Evolutionary conservation across 2,113 vertebrate species (phyloP), one percentile per base, ranked within the genome.

Genomic region (Saguinus midas): DNA sequence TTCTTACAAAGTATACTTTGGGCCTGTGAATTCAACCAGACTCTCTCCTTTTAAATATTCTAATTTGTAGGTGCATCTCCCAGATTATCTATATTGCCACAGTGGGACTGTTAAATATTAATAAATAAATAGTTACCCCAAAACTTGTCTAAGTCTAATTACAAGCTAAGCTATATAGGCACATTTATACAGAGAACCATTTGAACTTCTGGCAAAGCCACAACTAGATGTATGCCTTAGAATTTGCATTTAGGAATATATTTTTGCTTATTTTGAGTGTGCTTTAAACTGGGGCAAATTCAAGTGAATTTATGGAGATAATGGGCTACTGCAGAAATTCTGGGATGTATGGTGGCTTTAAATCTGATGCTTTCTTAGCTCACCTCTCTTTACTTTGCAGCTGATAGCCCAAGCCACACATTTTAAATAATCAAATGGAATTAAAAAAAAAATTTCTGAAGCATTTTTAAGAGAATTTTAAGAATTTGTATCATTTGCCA

Each of bases 141-240:
- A 90, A 87, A 86, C 27, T 90, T 91, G 8, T 80, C 32, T 78
- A 96, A 91, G 13, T 96, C 18, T 48, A 96, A n/a, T 17, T 83
- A 68, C 29, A 92, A 68, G 94, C 14, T 86, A 89, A 86, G 25
- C 79, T 61, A 32, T 40, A 25, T 5, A 87, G 20, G 11, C 70
- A 55, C 3, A 76, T 95, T 75, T 92, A 87, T 21, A 87, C 13
- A 94, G 40, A 76, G 35, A 75, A 50, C 89, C 37, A 52, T 79
- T 37, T 55, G 29, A 76, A 84, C 27, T 45, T 83, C 64, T 55
- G 72, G 70, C 40, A 90, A 76, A 94, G 57, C 35, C 43, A 61
- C 48, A 88, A 70, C n/a, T 88, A 70, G 35, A 87, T 6, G 1
- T 23, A 45, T 91, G 20, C n/a, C 23, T 95, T 90, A 29, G 27